A percentile compares a stretch with the other conserved stretches of the same genome.
phyloP scores from a whole-genome alignment of 2,888 invertebrate species.

The Pachymerium ferrugineum region DNA sequence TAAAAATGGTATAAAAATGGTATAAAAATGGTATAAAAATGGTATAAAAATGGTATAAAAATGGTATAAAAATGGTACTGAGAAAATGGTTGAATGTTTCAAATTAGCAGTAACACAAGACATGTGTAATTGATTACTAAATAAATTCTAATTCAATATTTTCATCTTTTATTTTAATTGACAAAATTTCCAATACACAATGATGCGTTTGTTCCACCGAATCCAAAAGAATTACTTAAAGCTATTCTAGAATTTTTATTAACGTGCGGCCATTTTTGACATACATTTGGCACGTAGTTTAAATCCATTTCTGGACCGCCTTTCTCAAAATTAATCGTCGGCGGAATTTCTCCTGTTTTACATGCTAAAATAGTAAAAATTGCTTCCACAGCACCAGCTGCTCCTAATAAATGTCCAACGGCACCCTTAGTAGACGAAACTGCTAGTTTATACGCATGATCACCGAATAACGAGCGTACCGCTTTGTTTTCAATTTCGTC shows the following conservation, averaged over 20 bases:
- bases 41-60: too few species aligned
- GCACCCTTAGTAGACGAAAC: conserved; percentile 91
- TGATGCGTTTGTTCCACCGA: conserved; percentile 95
- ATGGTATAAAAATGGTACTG: too few species aligned
- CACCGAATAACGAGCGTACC: conserved; percentile 63
- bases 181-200: conserved; percentile 58
- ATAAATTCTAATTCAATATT: too few species aligned
- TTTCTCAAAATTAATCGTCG: conserved; percentile 77
- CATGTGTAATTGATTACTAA: neutral
- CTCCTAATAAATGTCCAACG: conserved; percentile 90
- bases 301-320: conserved; percentile 59
- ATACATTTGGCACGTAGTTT: conserved; percentile 61
- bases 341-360: conserved; percentile 68
- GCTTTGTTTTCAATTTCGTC: conserved; percentile 80
- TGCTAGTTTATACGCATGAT: conserved; percentile 53
- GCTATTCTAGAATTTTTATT: conserved; percentile 58
- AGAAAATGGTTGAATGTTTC: too few species aligned
- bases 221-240: conserved; percentile 96
- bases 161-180: neutral
- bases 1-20: too few species aligned
- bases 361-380: conserved; percentile 77
- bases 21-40: too few species aligned
- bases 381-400: conserved; percentile 93
- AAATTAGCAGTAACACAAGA: too few species aligned
- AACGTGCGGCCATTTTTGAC: conserved; percentile 56